Base-by-base conservation (phyloP, 2,888 invertebrate genomes). In the Clepsis dumicolana region DNA sequence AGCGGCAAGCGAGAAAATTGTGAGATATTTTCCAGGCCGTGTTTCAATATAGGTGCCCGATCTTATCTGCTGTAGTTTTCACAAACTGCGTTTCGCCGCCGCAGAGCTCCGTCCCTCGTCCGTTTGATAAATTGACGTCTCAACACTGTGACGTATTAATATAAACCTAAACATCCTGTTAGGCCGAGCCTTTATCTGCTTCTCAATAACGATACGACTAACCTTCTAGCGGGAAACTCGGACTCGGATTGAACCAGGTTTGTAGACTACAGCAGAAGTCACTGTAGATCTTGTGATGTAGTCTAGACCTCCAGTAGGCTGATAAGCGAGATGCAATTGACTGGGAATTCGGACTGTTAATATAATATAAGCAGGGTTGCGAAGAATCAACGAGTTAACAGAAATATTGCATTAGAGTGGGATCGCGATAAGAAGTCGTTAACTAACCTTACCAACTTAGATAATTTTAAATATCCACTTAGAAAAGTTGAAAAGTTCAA, bases 101-200 rank as follows among this genome's bases (percentile, higher is more conserved):
- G 59, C 68, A 68, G 68, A 62, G 50, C 57, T 44, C 44, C 24
- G 68, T 68, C 68, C 64, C 68, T 64, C 68, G 68, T 68, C 63
- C 52, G 52, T 64, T 68, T 68, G 68, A 68, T 68, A 68, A 68
- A 68, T 68, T 64, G 68, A 68, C 52, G 68, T 64, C 68, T 29
- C 64, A 50, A 64, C 41, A 59, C 64, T 64, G 68, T 68, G 68
- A 68, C 68, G 68, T 68, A 64, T 64, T 68, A 68, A 68, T 68
- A 68, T 68, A 59, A 68, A 68, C 57, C 68, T 53, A 68, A 68
- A 68, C 68, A 68, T 59, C 64, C 68, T 41, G 68, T 64, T 57
- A 64, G 66, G 54, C 38, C 18, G 52, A 60, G 62, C 62, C 27
- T 61, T 60, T 60, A 62, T 54, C 48, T 67, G 67, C 38, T 67